Conservation (phyloP, 2,888 invertebrate species). For the Emmelina monodactyla region DNA sequence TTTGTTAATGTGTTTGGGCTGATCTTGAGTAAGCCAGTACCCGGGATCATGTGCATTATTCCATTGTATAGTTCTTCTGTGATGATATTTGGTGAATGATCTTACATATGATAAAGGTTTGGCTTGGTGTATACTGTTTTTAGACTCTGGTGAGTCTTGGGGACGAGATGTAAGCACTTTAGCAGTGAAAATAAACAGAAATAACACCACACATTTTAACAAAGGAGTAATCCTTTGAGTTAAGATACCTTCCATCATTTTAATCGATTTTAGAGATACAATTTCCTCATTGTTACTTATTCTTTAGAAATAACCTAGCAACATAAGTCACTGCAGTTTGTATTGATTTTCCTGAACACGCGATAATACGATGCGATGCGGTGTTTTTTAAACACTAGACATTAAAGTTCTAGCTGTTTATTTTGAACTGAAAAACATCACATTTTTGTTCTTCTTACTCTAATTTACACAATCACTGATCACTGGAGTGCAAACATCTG, state of each 20-base stretch:
- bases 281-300: neutral
- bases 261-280: neutral
- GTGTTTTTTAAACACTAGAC: too few relatives aligned
- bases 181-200: constrained; percentile 55
- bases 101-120: constrained; percentile 52
- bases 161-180: constrained; percentile 53
- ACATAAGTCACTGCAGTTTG: constrained; percentile 37
- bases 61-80: constrained; percentile 49
- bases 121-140: constrained; percentile 40
- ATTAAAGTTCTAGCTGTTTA: too few relatives aligned
- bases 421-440: too few relatives aligned
- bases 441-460: too few relatives aligned
- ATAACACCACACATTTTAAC: constrained; percentile 51
- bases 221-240: constrained; percentile 45
- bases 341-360: constrained; percentile 34
- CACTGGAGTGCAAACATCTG: too few relatives aligned
- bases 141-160: constrained; percentile 39
- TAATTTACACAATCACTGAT: too few relatives aligned
- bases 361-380: too few relatives aligned
- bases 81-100: constrained; percentile 56
- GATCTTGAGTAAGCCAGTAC: constrained; percentile 28
- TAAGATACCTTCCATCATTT: constrained; percentile 42
- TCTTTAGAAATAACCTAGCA: constrained; percentile 23
- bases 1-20: constrained; percentile 23
- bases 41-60: constrained; percentile 29